These are phyloP conservation scores for Diadromus collaris DNA, from an alignment of 2,888 invertebrate genomes.

Conservation along the genomic window DNA sequence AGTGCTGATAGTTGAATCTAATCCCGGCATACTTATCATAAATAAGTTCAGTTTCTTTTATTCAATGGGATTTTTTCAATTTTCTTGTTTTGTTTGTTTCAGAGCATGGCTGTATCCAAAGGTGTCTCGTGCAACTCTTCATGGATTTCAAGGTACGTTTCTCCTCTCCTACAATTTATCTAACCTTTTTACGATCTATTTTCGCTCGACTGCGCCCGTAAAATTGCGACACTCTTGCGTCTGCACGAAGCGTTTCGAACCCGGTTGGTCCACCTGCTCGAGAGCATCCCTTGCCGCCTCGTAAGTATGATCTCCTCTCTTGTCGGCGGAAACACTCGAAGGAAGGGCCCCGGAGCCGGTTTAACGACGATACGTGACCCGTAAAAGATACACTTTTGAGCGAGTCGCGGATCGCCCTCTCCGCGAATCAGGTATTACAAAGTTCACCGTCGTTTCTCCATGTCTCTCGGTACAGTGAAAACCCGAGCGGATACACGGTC, in stretches of 20 bases:
- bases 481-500: too few relatives aligned
- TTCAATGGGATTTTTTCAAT: not conserved
- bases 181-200: constrained; percentile 54
- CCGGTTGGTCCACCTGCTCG: constrained; percentile 12
- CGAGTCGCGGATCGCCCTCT: not conserved
- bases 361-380: constrained; percentile 48
- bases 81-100: not conserved
- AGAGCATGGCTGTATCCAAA: not conserved
- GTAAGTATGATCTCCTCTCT: constrained; percentile 28
- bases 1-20: too few relatives aligned
- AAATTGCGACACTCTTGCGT: constrained; percentile 35
- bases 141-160: constrained; percentile 29
- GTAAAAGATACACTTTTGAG: constrained; percentile 24
- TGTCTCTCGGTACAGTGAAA: not conserved
- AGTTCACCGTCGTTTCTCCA: not conserved
- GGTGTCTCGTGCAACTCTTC: constrained; percentile 8
- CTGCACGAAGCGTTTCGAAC: constrained; percentile 13
- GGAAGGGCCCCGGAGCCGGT: constrained; percentile 10
- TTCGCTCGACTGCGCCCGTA: constrained; percentile 42
- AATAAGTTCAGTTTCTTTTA: not conserved
- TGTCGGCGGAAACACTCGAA: constrained; percentile 36
- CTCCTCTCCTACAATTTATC: constrained; percentile 35
- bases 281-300: constrained; percentile 10
- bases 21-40: not conserved
- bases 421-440: constrained; percentile 13